phyloP scores from a whole-genome alignment of 2,113 vertebrate genomes.

The Natator depressus region DNA sequence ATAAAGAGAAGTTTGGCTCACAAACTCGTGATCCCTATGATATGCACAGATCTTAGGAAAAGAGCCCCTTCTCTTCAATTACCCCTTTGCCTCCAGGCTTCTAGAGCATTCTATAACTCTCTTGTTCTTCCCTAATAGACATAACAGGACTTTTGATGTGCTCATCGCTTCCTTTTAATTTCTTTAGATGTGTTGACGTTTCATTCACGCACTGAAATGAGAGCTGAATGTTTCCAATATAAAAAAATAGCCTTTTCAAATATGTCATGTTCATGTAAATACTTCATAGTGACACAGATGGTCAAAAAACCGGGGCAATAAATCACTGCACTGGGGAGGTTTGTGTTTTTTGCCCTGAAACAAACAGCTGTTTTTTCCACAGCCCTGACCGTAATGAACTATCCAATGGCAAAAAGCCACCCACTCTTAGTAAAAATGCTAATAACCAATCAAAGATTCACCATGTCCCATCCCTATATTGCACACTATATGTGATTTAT shows the following conservation, averaged over 20 bases:
- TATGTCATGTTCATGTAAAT: conserved; percentile 29
- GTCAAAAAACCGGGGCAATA: neutral
- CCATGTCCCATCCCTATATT: neutral
- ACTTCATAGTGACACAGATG: conserved; percentile 42
- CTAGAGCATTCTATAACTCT: neutral
- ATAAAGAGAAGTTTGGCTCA: neutral
- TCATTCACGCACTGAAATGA: conserved; percentile 47
- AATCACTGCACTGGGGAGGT: neutral
- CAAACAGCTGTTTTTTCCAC: neutral
- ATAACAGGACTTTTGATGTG: conserved; percentile 37
- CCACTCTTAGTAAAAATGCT: neutral
- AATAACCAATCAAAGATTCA: neutral
- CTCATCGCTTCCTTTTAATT: conserved; percentile 34
- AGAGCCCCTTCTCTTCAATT: neutral
- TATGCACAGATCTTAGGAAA: neutral
- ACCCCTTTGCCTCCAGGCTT: neutral
- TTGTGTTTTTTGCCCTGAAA: neutral
- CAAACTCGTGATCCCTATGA: neutral
- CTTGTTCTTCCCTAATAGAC: conserved; percentile 24
- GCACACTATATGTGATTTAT: neutral
- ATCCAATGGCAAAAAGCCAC: neutral
- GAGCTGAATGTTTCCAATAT: conserved; percentile 29
- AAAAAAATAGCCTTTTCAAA: conserved; percentile 21
- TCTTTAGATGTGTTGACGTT: conserved; percentile 51
- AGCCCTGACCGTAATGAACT: neutral